Evolutionary conservation across 2,888 invertebrate genomes (phyloP).

Genomic region (Bellardia pandia): DNA sequence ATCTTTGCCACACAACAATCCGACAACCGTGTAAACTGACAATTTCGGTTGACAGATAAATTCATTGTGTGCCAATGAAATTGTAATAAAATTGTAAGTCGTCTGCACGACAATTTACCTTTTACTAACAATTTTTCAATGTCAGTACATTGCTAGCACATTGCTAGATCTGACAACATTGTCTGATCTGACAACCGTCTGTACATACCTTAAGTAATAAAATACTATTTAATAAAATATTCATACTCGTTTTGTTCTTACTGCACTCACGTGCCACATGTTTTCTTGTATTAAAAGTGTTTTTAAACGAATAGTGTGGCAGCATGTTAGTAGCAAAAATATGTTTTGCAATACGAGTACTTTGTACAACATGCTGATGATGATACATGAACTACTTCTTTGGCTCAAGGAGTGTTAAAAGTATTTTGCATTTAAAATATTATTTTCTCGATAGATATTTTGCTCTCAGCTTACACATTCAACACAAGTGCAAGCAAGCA

Average conservation of each 20-base stretch:
- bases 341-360: background rate
- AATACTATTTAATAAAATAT: conserved; percentile 15
- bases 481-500: background rate
- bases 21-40: too few species aligned
- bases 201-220: background rate
- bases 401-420: conserved; percentile 14
- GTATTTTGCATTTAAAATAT: conserved; percentile 46
- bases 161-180: too few species aligned
- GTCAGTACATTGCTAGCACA: too few species aligned
- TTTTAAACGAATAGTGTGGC: background rate
- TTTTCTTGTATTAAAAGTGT: background rate
- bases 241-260: background rate
- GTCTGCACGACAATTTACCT: too few species aligned
- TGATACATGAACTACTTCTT: conserved; percentile 8
- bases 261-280: background rate
- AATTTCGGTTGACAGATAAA: too few species aligned
- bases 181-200: too few species aligned
- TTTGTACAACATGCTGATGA: conserved; percentile 16
- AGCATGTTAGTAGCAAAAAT: background rate
- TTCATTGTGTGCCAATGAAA: too few species aligned
- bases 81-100: too few species aligned
- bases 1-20: too few species aligned
- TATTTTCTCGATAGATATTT: conserved; percentile 15
- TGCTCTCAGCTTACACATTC: background rate
- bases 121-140: too few species aligned